Evolutionary conservation across 2,888 invertebrate genomes (phyloP).

Genomic region (Hypolimnas misippus): DNA sequence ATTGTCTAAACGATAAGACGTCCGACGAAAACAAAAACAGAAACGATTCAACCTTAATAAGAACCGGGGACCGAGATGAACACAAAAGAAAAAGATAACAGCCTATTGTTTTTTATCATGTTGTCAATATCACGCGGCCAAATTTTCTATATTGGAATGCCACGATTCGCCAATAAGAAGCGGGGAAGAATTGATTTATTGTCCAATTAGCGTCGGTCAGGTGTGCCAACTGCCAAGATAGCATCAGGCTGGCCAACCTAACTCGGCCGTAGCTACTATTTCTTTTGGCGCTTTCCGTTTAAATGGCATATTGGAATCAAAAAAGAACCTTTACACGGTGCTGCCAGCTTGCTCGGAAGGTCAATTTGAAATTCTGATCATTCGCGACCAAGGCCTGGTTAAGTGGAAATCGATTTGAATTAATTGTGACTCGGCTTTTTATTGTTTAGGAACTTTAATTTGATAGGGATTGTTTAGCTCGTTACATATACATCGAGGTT

Average conservation of each 20-base stretch:
- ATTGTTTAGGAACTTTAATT: slow-evolving; percentile 72
- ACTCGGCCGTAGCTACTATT: slow-evolving; percentile 76
- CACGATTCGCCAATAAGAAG: slow-evolving; percentile 84
- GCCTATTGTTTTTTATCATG: slow-evolving; percentile 83
- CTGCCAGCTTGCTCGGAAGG: slow-evolving; percentile 72
- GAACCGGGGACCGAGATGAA: slow-evolving; percentile 79
- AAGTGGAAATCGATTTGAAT: slow-evolving; percentile 82
- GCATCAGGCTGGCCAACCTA: slow-evolving; percentile 82
- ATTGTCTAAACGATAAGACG: slow-evolving; percentile 81
- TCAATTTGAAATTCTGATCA: slow-evolving; percentile 82
- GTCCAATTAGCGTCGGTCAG: slow-evolving; percentile 85
- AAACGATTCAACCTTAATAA: slow-evolving; percentile 78
- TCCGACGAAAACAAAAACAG: slow-evolving; percentile 73
- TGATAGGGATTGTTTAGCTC: slow-evolving; percentile 62
- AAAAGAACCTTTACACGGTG: slow-evolving; percentile 81
- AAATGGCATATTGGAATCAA: slow-evolving; percentile 82
- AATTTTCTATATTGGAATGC: slow-evolving; percentile 85
- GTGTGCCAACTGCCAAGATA: slow-evolving; percentile 85
- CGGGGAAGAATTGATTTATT: slow-evolving; percentile 84
- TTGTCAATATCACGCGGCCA: slow-evolving; percentile 84
- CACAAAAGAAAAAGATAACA: slow-evolving; percentile 83
- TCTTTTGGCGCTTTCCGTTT: slow-evolving; percentile 79
- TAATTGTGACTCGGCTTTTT: slow-evolving; percentile 72
- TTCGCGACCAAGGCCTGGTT: slow-evolving; percentile 67
- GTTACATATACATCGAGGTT: slow-evolving; percentile 47